Conservation (phyloP, 2,113 vertebrate species). For the Neotragus moschatus region DNA sequence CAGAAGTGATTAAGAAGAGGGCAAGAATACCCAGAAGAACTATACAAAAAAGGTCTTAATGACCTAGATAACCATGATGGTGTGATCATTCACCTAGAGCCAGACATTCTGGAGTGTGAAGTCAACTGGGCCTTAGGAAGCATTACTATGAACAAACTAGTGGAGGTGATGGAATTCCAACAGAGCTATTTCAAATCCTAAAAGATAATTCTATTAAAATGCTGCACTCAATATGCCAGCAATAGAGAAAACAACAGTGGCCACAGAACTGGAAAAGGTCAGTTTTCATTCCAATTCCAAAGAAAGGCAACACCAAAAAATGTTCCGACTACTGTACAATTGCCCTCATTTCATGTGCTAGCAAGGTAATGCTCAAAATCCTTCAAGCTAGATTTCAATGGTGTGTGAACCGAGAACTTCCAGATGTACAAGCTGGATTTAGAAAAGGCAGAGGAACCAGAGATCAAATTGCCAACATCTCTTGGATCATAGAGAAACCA, state of each 20-base stretch:
- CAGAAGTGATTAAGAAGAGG: neutral
- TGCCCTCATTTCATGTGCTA: neutral
- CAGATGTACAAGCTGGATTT: neutral
- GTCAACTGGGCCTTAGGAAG: neutral
- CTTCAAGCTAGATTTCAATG: neutral
- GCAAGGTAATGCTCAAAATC: neutral
- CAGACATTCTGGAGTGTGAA: neutral
- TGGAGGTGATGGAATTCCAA: neutral
- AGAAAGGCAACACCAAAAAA: neutral
- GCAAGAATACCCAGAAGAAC: neutral
- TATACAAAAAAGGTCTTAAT: neutral
- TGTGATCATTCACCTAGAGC: neutral
- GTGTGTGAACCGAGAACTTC: neutral
- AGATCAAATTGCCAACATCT: neutral
- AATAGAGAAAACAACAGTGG: neutral
- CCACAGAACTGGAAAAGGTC: neutral
- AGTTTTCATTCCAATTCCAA: neutral
- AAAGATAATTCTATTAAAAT: neutral
- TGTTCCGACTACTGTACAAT: neutral
- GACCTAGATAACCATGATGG: neutral
- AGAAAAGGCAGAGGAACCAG: neutral
- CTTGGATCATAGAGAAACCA: neutral
- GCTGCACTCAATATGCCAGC: neutral
- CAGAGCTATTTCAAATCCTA: neutral
- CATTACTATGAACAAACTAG: neutral